Base-by-base conservation (phyloP, 2,797 vertebrate genomes). In the Spinus olivaceus region DNA sequence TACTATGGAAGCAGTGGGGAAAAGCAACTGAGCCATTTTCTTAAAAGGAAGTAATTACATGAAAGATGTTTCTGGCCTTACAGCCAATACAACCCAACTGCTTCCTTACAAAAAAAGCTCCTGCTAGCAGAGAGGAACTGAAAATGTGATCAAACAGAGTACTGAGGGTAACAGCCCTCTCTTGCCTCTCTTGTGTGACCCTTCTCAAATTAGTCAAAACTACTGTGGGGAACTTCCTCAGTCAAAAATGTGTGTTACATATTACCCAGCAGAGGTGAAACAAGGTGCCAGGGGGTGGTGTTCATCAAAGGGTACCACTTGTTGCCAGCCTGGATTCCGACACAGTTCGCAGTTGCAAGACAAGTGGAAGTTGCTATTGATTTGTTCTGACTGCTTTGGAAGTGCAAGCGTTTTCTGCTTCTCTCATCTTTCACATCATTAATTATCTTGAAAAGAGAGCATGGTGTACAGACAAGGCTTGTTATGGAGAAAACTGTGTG, bases 331-430 rank as follows among this genome's bases (percentile, higher is more conserved):
- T 88, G 10, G 3, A 90, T 84, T 86, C 81, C 74, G 71, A 88
- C 53, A 60, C 37, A 56, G 10, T 59, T 90, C 5, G 4, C 64
- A 90, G 69, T 33, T 3, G 3, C 32, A 64, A 95, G 81, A 49
- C 71, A 92, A 89, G 67, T 65, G 63, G 64, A 91, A 95, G 78
- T 67, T 66, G 66, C 60, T 92, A 95, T 78, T 82, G 90, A 97
- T 94, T 96, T 95, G 87, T 95, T 95, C 89, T 80, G 92, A 86
- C 86, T 92, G 85, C 95, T 92, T 76, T 91, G 86, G 77, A 94
- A 94, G 84, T 53, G 50, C 41, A 92, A 78, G 69, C 0, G 1
- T 65, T 95, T 94, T 84, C 79, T 77, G 60, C n/a, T 93, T 90
- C 86, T 81, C 79, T 94, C 73, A 86, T 91, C 86, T 95, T 96